These are phyloP conservation scores for Epinephelus coioides DNA, from an alignment of 2,797 vertebrate genomes.

Conservation along the genomic window DNA sequence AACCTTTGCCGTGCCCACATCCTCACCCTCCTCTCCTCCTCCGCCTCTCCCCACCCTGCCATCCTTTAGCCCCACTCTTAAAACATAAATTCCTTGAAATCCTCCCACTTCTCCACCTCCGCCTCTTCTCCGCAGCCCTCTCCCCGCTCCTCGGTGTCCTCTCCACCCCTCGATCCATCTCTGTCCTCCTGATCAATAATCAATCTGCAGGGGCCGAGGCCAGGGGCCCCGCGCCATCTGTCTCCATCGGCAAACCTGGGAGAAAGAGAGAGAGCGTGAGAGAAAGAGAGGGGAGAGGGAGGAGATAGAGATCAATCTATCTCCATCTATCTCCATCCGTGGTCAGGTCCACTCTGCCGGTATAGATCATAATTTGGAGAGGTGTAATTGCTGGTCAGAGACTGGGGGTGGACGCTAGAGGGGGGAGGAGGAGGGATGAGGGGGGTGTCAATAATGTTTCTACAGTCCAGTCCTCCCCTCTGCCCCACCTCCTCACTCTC, in stretches of 20 bases:
- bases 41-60: constrained; percentile 32
- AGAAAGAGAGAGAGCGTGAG: constrained; percentile 34
- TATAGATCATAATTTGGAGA: constrained; percentile 91
- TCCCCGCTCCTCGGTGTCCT: constrained; percentile 58
- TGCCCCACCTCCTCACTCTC: constrained; percentile 62
- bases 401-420: constrained; percentile 48
- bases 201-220: constrained; percentile 87
- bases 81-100: constrained; percentile 79
- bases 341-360: constrained; percentile 78
- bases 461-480: constrained; percentile 71
- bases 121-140: constrained; percentile 44
- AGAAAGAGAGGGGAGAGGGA: constrained; percentile 41
- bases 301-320: constrained; percentile 78
- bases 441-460: constrained; percentile 84
- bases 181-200: constrained; percentile 91
- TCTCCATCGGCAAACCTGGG: constrained; percentile 79
- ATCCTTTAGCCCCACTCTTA: constrained; percentile 56
- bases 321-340: constrained; percentile 83
- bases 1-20: constrained; percentile 45
- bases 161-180: constrained; percentile 87
- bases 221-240: constrained; percentile 81
- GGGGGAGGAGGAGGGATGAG: constrained; percentile 6
- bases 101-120: constrained; percentile 72
- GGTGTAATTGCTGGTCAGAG: constrained; percentile 88
- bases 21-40: constrained; percentile 22